phyloP scores from a whole-genome alignment of 2,113 vertebrate species.

The Thunnus maccoyii region DNA sequence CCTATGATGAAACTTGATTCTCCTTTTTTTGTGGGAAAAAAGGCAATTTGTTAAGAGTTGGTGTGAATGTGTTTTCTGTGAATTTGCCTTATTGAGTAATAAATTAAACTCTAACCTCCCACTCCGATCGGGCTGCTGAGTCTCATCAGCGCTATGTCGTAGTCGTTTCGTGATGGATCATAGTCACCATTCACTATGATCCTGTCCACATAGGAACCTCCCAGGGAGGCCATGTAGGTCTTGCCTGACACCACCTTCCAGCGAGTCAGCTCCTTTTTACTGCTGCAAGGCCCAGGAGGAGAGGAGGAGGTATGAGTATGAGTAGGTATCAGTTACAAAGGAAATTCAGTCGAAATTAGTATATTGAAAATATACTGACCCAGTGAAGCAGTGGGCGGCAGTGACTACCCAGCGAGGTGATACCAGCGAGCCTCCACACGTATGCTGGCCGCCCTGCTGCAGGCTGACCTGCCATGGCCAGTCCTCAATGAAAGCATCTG shows the following conservation, averaged over 20 bases:
- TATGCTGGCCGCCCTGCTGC: conserved; percentile 86
- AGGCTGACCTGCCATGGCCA: conserved; percentile 97
- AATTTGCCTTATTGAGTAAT: background rate
- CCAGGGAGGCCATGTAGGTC: conserved; percentile 63
- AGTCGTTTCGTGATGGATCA: conserved; percentile 70
- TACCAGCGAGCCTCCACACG: conserved; percentile 92
- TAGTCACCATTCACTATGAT: conserved; percentile 84
- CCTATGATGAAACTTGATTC: background rate
- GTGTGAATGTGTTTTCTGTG: background rate
- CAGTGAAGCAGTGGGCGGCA: conserved; percentile 89
- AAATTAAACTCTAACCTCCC: conserved; percentile 82
- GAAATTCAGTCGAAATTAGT: background rate
- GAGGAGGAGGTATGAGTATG: background rate
- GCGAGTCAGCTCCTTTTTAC: conserved; percentile 72
- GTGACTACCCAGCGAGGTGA: conserved; percentile 85
- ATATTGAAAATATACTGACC: conserved; percentile 49
- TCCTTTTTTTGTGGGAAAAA: too few relatives aligned
- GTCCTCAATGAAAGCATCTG: conserved; percentile 80
- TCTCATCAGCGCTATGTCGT: conserved; percentile 91
- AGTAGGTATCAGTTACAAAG: background rate
- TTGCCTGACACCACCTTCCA: conserved; percentile 88
- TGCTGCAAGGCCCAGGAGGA: conserved; percentile 35
- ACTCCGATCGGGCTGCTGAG: conserved; percentile 83
- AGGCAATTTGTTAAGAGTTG: too few relatives aligned
- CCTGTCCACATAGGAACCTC: conserved; percentile 85